These are phyloP conservation scores for Columba janthina DNA, from an alignment of 2,113 vertebrate genomes.

Conservation along the genomic window DNA sequence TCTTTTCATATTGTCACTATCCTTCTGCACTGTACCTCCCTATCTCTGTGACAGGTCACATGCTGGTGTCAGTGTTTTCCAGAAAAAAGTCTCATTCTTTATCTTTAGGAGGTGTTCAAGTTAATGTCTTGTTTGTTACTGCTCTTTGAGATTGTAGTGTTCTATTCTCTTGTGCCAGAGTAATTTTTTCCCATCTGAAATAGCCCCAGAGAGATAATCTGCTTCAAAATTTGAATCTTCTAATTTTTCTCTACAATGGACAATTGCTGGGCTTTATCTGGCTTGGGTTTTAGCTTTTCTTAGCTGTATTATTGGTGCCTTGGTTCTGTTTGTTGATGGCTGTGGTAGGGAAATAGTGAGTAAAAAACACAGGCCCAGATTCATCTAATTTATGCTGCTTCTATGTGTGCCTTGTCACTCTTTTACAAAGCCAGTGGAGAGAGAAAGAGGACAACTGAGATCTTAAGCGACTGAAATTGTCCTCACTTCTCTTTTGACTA, in stretches of 20 bases:
- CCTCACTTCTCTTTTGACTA: conserved; percentile 37
- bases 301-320: background rate
- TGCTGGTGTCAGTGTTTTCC: background rate
- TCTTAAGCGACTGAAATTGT: background rate
- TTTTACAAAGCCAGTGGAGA: background rate
- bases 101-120: conserved; percentile 28
- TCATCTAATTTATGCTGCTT: background rate
- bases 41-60: background rate
- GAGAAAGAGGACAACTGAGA: background rate
- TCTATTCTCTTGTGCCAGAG: background rate
- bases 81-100: conserved; percentile 7
- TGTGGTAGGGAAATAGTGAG: background rate
- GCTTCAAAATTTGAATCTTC: background rate
- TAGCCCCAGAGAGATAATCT: background rate
- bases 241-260: background rate
- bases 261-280: background rate
- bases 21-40: background rate
- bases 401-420: background rate
- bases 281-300: background rate
- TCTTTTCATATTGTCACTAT: background rate
- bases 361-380: background rate
- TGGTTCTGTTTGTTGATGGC: background rate
- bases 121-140: conserved; percentile 10
- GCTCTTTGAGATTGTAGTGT: background rate
- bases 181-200: background rate